These are phyloP conservation scores for Chrysolophus pictus DNA, from an alignment of 2,797 vertebrate genomes.

Conservation along the genomic window DNA sequence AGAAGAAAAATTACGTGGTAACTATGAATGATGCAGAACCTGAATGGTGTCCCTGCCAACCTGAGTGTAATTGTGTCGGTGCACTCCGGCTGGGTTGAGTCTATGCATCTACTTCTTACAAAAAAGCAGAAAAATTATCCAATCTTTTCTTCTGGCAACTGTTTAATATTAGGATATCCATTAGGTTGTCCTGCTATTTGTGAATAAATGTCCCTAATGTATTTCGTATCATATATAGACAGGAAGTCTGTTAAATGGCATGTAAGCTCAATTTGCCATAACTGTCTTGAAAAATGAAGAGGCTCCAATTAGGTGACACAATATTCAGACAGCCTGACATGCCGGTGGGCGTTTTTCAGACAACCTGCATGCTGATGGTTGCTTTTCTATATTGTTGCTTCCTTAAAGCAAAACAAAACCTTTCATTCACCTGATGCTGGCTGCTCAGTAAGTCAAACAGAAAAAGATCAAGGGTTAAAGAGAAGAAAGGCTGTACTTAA, in stretches of 20 bases:
- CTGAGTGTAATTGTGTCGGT: background rate
- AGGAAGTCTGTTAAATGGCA: background rate
- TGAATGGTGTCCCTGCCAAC: background rate
- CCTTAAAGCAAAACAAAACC: constrained; percentile 37
- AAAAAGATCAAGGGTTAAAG: background rate
- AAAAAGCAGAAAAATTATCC: background rate
- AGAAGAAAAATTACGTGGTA: background rate
- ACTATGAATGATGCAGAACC: background rate
- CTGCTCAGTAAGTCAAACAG: constrained; percentile 4
- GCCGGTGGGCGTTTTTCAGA: background rate
- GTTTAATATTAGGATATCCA: background rate
- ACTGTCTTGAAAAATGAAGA: background rate
- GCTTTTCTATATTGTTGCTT: constrained; percentile 8
- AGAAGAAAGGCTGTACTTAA: background rate
- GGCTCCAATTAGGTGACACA: background rate
- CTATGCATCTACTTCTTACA: background rate
- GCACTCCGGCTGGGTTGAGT: background rate
- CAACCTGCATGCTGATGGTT: background rate
- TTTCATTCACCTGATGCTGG: background rate
- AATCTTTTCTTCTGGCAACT: background rate
- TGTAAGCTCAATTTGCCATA: background rate
- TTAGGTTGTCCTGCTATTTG: background rate
- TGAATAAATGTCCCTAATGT: background rate
- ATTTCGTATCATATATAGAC: background rate
- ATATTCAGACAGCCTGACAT: background rate